These are phyloP conservation scores for Tenthredo scrophulariae DNA, from an alignment of 2,888 invertebrate species.

Conservation along the genomic window DNA sequence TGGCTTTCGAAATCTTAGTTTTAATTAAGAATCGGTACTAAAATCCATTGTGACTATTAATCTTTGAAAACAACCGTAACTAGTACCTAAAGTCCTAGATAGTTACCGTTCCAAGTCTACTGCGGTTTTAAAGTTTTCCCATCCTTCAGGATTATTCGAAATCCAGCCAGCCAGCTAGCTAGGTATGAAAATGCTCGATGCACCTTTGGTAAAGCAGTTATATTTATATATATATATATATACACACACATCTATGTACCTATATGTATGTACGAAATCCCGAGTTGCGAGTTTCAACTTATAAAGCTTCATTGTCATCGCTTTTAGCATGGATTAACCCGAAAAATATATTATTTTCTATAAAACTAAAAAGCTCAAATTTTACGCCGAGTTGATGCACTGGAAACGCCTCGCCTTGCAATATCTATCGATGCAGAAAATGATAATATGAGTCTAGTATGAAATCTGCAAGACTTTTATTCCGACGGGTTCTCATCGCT, in stretches of 20 bases:
- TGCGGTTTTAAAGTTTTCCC: conserved; percentile 64
- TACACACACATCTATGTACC: not conserved
- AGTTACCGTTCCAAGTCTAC: conserved; percentile 40
- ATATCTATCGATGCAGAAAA: conserved; percentile 5
- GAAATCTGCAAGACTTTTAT: not conserved
- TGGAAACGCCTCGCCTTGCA: not conserved
- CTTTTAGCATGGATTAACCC: conserved; percentile 62
- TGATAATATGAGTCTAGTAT: conserved; percentile 10
- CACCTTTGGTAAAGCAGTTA: conserved; percentile 37
- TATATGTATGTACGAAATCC: conserved; percentile 6
- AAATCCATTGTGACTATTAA: conserved; percentile 10
- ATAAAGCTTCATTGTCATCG: conserved; percentile 65
- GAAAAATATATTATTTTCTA: conserved; percentile 65
- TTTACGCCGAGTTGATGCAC: conserved; percentile 56
- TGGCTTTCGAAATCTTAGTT: not conserved
- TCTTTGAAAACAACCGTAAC: conserved; percentile 26
- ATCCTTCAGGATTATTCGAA: conserved; percentile 68
- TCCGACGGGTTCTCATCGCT: not conserved
- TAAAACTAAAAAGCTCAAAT: conserved; percentile 57
- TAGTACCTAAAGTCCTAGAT: not conserved
- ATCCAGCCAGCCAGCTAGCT: conserved; percentile 21
- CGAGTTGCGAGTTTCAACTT: conserved; percentile 61
- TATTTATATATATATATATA: conserved; percentile 10
- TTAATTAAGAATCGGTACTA: not conserved
- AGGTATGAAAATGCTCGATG: conserved; percentile 30